Conservation (phyloP, 2,797 vertebrate genomes). For the Muscicapa comitata region DNA sequence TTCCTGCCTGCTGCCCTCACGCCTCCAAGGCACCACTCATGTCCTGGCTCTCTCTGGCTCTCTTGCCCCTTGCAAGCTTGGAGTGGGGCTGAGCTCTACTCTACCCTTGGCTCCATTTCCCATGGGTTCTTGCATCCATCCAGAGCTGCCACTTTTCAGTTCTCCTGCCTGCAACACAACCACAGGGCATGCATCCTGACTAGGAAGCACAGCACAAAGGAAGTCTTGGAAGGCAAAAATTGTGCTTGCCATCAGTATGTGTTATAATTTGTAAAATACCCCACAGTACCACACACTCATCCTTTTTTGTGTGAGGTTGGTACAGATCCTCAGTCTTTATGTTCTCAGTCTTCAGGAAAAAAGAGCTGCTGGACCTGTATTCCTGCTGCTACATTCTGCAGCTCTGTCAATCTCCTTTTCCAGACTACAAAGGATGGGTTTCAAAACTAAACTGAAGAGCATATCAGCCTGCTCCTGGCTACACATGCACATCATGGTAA, state of each 20-base stretch:
- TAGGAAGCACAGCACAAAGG: not conserved
- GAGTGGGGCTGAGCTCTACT: not conserved
- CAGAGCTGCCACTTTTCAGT: not conserved
- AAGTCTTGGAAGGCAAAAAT: not conserved
- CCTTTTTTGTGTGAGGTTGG: not conserved
- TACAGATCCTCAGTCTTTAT: not conserved
- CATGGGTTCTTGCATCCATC: not conserved
- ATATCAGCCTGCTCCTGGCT: not conserved
- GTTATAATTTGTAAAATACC: not conserved
- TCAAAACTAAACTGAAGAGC: not conserved
- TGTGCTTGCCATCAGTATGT: not conserved
- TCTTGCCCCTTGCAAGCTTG: not conserved
- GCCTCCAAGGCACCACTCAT: rapidly evolving
- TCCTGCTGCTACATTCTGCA: not conserved
- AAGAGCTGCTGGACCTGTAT: not conserved
- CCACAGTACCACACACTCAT: not conserved
- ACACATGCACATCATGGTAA: not conserved
- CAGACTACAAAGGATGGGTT: not conserved
- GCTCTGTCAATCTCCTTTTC: not conserved
- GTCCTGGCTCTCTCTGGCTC: not conserved
- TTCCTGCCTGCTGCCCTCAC: not conserved
- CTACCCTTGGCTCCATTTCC: not conserved
- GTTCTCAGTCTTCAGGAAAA: not conserved
- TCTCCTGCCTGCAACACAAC: not conserved
- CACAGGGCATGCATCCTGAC: not conserved